Evolutionary conservation across 2,113 vertebrate genomes (phyloP).

Genomic region (Antechinus flavipes): DNA sequence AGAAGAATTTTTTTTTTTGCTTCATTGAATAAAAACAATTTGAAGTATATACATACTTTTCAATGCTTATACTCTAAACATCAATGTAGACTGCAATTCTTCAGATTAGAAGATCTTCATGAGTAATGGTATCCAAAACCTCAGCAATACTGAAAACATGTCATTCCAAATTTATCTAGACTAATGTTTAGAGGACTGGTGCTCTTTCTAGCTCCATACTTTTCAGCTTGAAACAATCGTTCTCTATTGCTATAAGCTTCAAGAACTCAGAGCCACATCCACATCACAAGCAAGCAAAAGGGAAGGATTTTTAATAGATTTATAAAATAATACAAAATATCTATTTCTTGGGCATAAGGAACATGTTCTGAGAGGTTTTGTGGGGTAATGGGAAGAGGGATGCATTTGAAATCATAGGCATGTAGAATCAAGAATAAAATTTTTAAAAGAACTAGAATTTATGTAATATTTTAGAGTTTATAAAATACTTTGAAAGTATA

Average conservation of each 20-base stretch:
- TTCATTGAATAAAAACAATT: not conserved
- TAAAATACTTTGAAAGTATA: not conserved
- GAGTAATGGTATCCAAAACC: not conserved
- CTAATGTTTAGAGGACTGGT: not conserved
- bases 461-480: not conserved
- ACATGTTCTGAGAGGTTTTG: not conserved
- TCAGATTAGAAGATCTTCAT: not conserved
- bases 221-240: not conserved
- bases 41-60: constrained; percentile 17
- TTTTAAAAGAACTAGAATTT: not conserved
- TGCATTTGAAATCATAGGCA: not conserved
- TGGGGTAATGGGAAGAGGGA: not conserved
- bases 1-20: not conserved
- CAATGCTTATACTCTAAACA: not conserved
- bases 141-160: not conserved
- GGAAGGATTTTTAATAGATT: not conserved
- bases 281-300: not conserved
- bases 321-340: not conserved
- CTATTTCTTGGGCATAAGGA: not conserved
- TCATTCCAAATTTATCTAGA: not conserved
- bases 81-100: not conserved
- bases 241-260: not conserved
- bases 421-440: not conserved
- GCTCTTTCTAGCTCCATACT: not conserved
- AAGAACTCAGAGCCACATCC: not conserved